Evolutionary conservation across 1,140 invertebrate genomes (phyloP), one percentile per base, ranked within the genome.

Genomic region (Latrodectus geometricus): DNA sequence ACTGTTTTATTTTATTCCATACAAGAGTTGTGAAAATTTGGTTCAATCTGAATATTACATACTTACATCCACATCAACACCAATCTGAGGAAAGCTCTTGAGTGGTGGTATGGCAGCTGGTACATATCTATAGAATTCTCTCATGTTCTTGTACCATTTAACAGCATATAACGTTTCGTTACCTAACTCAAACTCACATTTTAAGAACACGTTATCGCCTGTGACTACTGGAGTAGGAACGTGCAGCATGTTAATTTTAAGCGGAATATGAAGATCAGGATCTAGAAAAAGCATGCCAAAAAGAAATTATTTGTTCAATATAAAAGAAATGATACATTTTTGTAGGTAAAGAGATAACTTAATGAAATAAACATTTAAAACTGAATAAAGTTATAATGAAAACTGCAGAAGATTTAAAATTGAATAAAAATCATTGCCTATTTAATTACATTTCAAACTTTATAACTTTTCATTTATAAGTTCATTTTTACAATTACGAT

Each of bases 121-220:
- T 72, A 96, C 88, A 89, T 93, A 95, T 88, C 94, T 91, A 91
- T 94, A 95, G 91, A 96, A 95, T 90, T 96, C 90, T 35, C 89
- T 72, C 7, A 87, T 81, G 12, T 89, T 89, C 87, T 91, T 91
- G 87, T 91, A 91, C 90, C 90, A 91, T 86, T 91, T 91, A 68
- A 91, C 90, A 9, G 90, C 90, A 87, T 91, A 91, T 78, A 91
- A 87, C 7, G 88, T 70, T 48, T 91, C 90, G 21, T 66, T 65
- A 12, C 89, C 88, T 68, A 91, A 78, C 86, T 91, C 90, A 82
- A 90, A 91, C 49, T 90, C 87, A 82, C 91, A 91, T n/a, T 88
- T 89, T 54, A 91, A 85, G 20, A 88, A 69, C 9, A 89, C 89
- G 17, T 70, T 78, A 21, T 88, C 70, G 1, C 87, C 87, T 15